Percentiles rank a stretch among this genome's conserved stretches.
These are phyloP conservation scores for Allobates femoralis DNA, from an alignment of 2,797 vertebrate genomes.

Conservation along the genomic window DNA sequence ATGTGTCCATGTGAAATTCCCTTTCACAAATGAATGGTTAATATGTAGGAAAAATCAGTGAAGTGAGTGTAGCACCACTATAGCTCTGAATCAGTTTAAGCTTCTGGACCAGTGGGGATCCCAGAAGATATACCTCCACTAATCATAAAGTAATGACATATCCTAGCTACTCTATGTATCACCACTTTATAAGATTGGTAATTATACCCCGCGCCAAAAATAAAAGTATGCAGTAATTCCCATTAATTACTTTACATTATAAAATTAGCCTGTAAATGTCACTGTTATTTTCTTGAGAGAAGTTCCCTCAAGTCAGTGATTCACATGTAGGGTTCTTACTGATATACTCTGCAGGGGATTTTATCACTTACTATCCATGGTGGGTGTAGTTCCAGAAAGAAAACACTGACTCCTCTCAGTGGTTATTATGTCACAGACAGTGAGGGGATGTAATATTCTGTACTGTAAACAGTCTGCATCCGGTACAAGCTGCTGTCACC, in stretches of 20 bases:
- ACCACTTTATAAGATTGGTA: too few species aligned
- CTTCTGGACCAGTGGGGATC: too few species aligned
- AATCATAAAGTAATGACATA: too few species aligned
- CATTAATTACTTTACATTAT: background rate
- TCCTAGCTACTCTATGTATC: too few species aligned
- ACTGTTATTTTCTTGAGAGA: background rate
- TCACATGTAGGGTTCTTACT: constrained; percentile 13
- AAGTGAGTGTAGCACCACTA: too few species aligned
- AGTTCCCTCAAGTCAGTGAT: background rate
- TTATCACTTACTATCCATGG: constrained; percentile 23
- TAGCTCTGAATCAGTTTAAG: too few species aligned
- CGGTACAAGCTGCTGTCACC: background rate
- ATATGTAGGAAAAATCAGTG: too few species aligned
- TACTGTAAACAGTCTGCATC: background rate
- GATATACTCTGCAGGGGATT: constrained; percentile 23
- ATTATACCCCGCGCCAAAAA: background rate
- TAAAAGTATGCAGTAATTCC: background rate
- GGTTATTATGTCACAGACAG: constrained; percentile 38
- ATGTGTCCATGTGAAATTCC: too few species aligned
- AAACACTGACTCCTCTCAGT: constrained; percentile 15
- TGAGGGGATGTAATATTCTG: constrained; percentile 13
- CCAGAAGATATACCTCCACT: too few species aligned
- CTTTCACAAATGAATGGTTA: too few species aligned
- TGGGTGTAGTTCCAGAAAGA: background rate
- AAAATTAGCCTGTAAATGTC: background rate